phyloP scores from a whole-genome alignment of 2,888 invertebrate species.

The Bruchidius siliquastri region DNA sequence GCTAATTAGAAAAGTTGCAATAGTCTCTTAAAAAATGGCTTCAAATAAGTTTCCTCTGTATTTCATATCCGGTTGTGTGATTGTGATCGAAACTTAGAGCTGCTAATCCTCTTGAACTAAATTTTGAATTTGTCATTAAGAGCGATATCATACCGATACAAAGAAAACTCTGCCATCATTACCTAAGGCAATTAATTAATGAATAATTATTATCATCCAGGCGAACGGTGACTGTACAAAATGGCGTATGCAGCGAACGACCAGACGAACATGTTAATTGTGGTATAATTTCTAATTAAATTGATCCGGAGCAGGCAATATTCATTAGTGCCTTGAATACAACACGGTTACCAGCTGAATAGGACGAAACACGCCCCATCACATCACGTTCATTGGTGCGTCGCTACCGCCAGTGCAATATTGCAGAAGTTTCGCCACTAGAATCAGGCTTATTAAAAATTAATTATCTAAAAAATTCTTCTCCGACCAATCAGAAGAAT shows the following conservation, averaged over 20 bases:
- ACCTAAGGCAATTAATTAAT: not conserved
- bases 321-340: not conserved
- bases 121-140: too few relatives aligned
- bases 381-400: not conserved
- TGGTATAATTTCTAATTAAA: not conserved
- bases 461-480: too few relatives aligned
- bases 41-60: too few relatives aligned
- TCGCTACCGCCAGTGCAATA: not conserved
- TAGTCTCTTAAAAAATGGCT: too few relatives aligned
- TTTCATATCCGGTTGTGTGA: too few relatives aligned
- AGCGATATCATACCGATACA: too few relatives aligned
- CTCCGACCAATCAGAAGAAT: too few relatives aligned
- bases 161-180: not conserved
- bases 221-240: not conserved
- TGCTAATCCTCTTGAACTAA: too few relatives aligned
- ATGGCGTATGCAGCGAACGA: not conserved
- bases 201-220: not conserved
- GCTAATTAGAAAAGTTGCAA: too few relatives aligned
- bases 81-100: too few relatives aligned
- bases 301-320: not conserved
- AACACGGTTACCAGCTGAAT: not conserved
- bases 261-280: not conserved
- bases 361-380: not conserved
- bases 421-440: not conserved
- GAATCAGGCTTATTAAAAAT: too few relatives aligned